Base-by-base conservation (phyloP, 1,140 invertebrate species). In the Tigriopus japonicus region DNA sequence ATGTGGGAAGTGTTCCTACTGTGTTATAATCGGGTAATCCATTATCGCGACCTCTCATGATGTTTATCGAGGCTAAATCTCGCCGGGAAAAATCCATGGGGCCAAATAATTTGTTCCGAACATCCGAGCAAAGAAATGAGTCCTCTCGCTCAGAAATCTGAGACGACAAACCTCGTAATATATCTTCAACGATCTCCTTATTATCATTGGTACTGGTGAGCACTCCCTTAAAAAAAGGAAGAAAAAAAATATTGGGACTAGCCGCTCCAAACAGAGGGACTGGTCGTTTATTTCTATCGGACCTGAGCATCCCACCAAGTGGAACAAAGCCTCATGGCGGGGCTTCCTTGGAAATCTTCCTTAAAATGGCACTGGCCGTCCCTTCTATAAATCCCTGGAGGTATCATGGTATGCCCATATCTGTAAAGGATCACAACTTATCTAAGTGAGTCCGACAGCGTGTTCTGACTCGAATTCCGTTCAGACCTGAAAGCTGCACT, bases 251-350 rank as follows among this genome's bases (percentile, higher is more conserved):
- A 49, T 49, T 49, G 45, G 52, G 14, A 23, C 17, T 15, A 21
- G 17, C 28, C 28, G 28, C 28, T 35, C 9, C 3, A 9, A 35
- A 35, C 9, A 5, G 28, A 5, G 28, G 28, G 3, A 35, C 3
- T 35, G 28, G 28, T 35, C 28, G 9, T 35, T 35, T 35, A 9
- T 35, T 5, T 35, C 28, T 35, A 9, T 9, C 81, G 83, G 73
- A 93, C 90, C 72, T 88, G 92, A 12, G 92, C 88, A 69, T 94
- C 87, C 91, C 93, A 98, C 90, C 93, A 98, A 5, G 90, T 92
- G 19, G 92, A 87, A 69, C 95, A 98, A 0, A 98, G 76, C 49
- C 95, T 77, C 6, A 96, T 80, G 0, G 89, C 91, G 0, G 83
- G 80, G 69, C 83, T 81, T 1, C 87, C 88, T 65, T 80, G 86